Percentiles rank a stretch among this genome's conserved stretches.
Conservation (phyloP, 64 coral and sea anemone species). For the Actinia equina region DNA sequence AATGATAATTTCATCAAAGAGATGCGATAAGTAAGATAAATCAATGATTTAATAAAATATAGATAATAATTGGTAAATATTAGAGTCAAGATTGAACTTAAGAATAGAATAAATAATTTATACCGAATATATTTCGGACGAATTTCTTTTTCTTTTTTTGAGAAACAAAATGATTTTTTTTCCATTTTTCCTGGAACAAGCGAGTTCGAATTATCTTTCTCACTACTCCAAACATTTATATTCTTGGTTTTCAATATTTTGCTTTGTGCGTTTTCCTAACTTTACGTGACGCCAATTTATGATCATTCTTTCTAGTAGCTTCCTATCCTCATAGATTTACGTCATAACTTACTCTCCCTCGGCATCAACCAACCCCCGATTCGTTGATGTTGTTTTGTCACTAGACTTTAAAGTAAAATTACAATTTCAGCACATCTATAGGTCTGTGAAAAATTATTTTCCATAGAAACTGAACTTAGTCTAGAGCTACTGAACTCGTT, state of each 20-base stretch:
- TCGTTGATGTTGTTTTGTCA: too few relatives aligned
- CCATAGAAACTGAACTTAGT: too few relatives aligned
- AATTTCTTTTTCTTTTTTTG: too few relatives aligned
- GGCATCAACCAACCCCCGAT: too few relatives aligned
- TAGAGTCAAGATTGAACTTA: neutral
- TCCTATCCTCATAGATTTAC: neutral
- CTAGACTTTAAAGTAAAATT: too few relatives aligned
- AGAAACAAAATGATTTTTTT: neutral
- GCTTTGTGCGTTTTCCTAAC: neutral
- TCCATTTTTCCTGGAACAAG: too few relatives aligned
- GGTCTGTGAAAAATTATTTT: too few relatives aligned
- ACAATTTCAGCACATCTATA: too few relatives aligned
- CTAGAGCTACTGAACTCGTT: too few relatives aligned
- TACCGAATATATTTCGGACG: neutral
- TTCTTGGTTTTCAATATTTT: neutral
- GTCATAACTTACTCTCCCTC: too few relatives aligned
- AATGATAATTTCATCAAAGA: neutral
- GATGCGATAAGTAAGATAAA: neutral
- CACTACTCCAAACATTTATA: neutral
- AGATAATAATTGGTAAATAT: neutral
- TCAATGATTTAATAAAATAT: neutral
- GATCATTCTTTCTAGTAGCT: neutral
- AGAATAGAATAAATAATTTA: neutral
- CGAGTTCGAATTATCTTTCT: neutral
- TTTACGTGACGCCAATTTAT: neutral